Percentiles rank a stretch among this genome's conserved stretches.
These are phyloP conservation scores for Saturnia japonica DNA, from an alignment of 2,888 invertebrate species.

Conservation along the genomic window DNA sequence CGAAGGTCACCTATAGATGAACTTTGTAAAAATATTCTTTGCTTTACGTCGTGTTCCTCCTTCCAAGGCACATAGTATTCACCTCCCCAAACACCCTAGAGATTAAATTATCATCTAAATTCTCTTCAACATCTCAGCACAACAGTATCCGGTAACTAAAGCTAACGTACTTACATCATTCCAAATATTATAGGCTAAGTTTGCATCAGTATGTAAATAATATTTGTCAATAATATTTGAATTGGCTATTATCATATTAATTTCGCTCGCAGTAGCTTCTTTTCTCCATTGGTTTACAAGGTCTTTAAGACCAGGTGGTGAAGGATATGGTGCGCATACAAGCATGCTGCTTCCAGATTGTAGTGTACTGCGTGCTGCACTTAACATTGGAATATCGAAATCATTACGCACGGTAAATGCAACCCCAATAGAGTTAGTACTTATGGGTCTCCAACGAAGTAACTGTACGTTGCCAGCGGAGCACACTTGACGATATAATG, in stretches of 20 bases:
- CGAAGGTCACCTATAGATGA: slow-evolving; percentile 35
- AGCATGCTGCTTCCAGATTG: slow-evolving; percentile 31
- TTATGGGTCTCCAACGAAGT: slow-evolving; percentile 29
- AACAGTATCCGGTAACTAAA: neutral
- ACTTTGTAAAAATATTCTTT: slow-evolving; percentile 28
- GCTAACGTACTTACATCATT: slow-evolving; percentile 10
- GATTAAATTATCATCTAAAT: neutral
- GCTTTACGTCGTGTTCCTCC: slow-evolving; percentile 24
- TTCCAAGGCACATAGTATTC: slow-evolving; percentile 41
- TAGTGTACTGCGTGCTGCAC: slow-evolving; percentile 28
- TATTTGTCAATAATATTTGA: neutral
- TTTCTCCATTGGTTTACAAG: slow-evolving; percentile 39
- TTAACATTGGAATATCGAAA: slow-evolving; percentile 33
- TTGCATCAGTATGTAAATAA: slow-evolving; percentile 1
- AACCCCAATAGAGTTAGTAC: slow-evolving; percentile 22
- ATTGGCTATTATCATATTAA: slow-evolving; percentile 33
- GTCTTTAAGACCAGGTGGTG: slow-evolving; percentile 34
- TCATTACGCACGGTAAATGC: slow-evolving; percentile 33
- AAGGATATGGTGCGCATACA: slow-evolving; percentile 36
- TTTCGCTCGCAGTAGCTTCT: slow-evolving; percentile 31
- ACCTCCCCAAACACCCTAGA: slow-evolving; percentile 34
- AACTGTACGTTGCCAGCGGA: slow-evolving; percentile 29
- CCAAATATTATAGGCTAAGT: slow-evolving; percentile 16
- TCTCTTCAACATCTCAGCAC: neutral
- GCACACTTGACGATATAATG: slow-evolving; percentile 32